Conservation (phyloP, 2,113 vertebrate genomes). For the Cepphus grylle region DNA sequence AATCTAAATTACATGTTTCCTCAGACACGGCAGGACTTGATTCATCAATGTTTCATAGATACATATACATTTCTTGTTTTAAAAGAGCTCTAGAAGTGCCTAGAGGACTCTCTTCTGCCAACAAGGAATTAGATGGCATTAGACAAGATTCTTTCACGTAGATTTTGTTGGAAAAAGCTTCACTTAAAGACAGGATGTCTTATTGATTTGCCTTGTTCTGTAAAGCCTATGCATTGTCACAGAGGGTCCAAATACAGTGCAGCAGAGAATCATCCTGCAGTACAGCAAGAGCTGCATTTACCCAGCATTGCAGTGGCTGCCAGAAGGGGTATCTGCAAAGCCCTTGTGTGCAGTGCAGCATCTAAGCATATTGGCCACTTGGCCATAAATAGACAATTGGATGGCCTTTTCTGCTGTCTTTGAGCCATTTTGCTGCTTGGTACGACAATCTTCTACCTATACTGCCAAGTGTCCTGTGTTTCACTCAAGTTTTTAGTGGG, state of each 20-base stretch:
- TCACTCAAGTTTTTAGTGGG: not conserved
- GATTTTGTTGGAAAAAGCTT: not conserved
- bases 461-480: not conserved
- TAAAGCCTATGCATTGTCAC: not conserved
- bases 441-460: not conserved
- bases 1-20: slow-evolving; percentile 6
- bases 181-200: not conserved
- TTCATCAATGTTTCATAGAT: not conserved
- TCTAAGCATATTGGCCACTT: not conserved
- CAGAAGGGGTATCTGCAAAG: not conserved
- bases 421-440: not conserved
- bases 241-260: not conserved
- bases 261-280: not conserved
- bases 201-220: not conserved
- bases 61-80: not conserved
- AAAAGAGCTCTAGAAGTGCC: not conserved
- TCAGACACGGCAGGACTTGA: not conserved
- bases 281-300: not conserved
- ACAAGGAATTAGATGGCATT: not conserved
- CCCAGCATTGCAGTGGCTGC: not conserved
- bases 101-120: not conserved
- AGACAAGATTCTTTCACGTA: not conserved
- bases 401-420: not conserved
- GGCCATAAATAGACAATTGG: not conserved
- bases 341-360: no score